These are phyloP conservation scores for Caranx melampygus DNA, from an alignment of 2,113 vertebrate genomes.

Conservation along the genomic window DNA sequence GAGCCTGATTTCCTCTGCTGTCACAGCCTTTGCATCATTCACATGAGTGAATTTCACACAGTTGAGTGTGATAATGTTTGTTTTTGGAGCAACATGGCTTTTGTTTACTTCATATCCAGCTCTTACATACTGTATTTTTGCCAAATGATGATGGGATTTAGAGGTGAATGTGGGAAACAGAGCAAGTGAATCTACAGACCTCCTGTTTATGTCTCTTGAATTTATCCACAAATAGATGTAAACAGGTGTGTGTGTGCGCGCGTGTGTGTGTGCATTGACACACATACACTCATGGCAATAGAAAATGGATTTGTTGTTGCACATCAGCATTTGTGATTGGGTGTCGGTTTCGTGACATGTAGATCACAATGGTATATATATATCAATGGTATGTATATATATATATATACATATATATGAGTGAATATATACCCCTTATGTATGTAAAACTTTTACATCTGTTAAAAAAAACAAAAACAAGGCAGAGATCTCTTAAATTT, in stretches of 20 bases:
- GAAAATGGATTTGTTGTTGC: neutral
- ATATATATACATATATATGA: no score
- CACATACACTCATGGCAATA: neutral
- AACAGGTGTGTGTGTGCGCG: neutral
- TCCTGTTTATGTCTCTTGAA: no score
- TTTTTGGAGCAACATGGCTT: slow-evolving; percentile 19
- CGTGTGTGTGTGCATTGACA: neutral
- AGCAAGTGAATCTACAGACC: neutral
- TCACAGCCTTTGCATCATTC: slow-evolving; percentile 58
- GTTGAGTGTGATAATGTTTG: slow-evolving; percentile 14
- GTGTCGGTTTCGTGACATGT: neutral
- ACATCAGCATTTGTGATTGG: no score
- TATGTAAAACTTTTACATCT: no score
- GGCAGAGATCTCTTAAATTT: no score
- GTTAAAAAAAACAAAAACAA: no score
- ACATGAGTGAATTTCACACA: slow-evolving; percentile 28
- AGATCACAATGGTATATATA: no score
- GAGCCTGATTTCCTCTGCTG: slow-evolving; percentile 44
- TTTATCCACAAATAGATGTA: neutral
- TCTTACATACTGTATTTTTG: neutral
- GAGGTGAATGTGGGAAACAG: neutral
- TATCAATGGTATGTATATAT: no score
- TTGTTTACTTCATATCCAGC: slow-evolving; percentile 17
- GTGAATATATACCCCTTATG: no score
- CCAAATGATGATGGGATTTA: neutral